Evolutionary conservation across 1,140 invertebrate species (phyloP).

Genomic region (Drosophila ogumai): DNA sequence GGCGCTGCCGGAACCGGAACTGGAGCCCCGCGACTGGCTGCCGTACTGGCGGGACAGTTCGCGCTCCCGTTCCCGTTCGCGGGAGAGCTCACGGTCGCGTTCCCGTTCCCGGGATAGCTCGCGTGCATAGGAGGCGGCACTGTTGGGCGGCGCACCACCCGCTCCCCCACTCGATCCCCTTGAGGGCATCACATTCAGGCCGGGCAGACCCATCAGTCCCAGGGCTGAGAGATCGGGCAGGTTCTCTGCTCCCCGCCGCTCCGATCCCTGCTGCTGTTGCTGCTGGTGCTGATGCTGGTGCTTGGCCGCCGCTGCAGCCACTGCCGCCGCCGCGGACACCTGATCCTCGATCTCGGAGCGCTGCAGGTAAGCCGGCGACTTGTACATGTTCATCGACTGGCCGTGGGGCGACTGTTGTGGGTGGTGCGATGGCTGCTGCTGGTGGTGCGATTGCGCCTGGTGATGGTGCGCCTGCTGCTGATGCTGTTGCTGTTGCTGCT

Average conservation of each 20-base stretch:
- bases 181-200: conserved; percentile 78
- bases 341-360: conserved; percentile 82
- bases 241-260: conserved; percentile 63
- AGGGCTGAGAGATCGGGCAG: conserved; percentile 75
- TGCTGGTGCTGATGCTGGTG: conserved; percentile 68
- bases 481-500: conserved; percentile 74
- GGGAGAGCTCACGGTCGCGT: conserved; percentile 63
- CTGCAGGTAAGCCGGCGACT: conserved; percentile 79
- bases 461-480: conserved; percentile 58
- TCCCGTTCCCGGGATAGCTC: conserved; percentile 69
- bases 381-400: conserved; percentile 83
- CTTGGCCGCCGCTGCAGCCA: conserved; percentile 65
- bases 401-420: conserved; percentile 71
- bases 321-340: conserved; percentile 72
- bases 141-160: conserved; percentile 59
- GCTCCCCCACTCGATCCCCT: conserved; percentile 32
- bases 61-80: conserved; percentile 69
- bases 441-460: conserved; percentile 72
- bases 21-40: conserved; percentile 75
- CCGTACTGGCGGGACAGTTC: conserved; percentile 73
- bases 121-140: conserved; percentile 71
- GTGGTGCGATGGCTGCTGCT: conserved; percentile 71
- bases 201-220: conserved; percentile 78
- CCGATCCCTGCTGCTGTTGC: conserved; percentile 37
- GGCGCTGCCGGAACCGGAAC: conserved; percentile 58